Evolutionary conservation across 2,888 invertebrate genomes (phyloP).

Genomic region (Synergus umbraculus): DNA sequence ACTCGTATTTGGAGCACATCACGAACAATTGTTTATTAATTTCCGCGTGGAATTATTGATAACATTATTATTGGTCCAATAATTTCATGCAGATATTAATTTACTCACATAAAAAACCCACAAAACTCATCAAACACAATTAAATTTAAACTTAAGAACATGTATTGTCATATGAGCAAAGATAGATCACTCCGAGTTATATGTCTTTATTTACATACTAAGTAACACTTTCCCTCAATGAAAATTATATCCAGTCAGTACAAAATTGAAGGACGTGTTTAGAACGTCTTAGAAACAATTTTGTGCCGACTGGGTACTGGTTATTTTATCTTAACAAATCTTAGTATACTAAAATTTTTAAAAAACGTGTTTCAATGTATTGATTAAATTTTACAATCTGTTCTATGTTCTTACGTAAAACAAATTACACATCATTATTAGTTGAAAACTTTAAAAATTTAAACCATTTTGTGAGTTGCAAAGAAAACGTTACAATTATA

Average conservation of each 20-base stretch:
- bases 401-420: background rate
- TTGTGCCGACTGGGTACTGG: too few relatives aligned
- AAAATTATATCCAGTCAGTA: background rate
- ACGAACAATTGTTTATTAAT: background rate
- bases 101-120: background rate
- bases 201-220: too few relatives aligned
- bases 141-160: too few relatives aligned
- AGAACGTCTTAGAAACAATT: too few relatives aligned
- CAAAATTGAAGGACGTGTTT: too few relatives aligned
- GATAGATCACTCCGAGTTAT: too few relatives aligned
- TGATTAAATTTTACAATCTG: too few relatives aligned
- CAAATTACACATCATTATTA: background rate
- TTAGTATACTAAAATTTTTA: background rate
- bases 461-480: too few relatives aligned
- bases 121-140: background rate
- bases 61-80: background rate
- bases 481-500: too few relatives aligned
- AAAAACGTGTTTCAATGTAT: background rate
- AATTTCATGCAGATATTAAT: background rate
- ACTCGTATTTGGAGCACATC: background rate
- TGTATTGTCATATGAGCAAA: too few relatives aligned
- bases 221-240: too few relatives aligned
- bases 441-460: too few relatives aligned
- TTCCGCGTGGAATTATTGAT: background rate
- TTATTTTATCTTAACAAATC: background rate